Base-by-base conservation (phyloP, 2,113 vertebrate genomes). In the Arizona elegans region DNA sequence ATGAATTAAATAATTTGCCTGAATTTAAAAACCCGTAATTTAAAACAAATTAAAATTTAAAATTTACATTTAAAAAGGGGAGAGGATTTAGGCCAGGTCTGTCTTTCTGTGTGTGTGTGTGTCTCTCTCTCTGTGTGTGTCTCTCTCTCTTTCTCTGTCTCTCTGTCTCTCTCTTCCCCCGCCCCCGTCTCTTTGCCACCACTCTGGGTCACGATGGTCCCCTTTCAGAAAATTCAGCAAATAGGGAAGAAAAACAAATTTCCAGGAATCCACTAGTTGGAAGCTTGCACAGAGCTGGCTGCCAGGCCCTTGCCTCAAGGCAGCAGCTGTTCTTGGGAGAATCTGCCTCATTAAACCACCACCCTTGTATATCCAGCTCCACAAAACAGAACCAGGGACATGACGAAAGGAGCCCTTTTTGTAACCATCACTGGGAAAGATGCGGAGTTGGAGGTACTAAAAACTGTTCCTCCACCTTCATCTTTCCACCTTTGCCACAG, bases 281-380 rank as follows among this genome's bases (percentile, higher is more conserved):
- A 59, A 85, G 9, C n/a, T 24, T 43, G 5, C 62, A 43, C 29
- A 47, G 38, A 52, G 23, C 56, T 23, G 58, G 11, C 85, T 33
- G 93, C 13, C 93, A 1, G 2, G 6, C 43, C 53, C 55, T 75
- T 0, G 9, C 56, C 65, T 43, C 1, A 0, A 1, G 53, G 87
- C 92, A 90, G 92, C 86, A 47, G 70, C 50, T 87, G 88, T n/a
- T 85, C n/a, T 47, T 91, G 90, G 90, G 90, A 89, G 90, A 91
- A 93, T 87, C 43, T 55, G 38, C 75, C 87, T 92, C 47, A 86
- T 93, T 92, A 89, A 92, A 38, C 3, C 0, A 7, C 59, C 92
- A 1, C 24, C 62, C 43, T 43, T 86, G 85, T 24, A 38, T 58
- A 86, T 47, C n/a, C 87, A 85, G 56, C 0, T 33, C 91, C 0